phyloP scores from a whole-genome alignment of 2,888 invertebrate genomes.

The Galeopsomyia nigrocyanea region DNA sequence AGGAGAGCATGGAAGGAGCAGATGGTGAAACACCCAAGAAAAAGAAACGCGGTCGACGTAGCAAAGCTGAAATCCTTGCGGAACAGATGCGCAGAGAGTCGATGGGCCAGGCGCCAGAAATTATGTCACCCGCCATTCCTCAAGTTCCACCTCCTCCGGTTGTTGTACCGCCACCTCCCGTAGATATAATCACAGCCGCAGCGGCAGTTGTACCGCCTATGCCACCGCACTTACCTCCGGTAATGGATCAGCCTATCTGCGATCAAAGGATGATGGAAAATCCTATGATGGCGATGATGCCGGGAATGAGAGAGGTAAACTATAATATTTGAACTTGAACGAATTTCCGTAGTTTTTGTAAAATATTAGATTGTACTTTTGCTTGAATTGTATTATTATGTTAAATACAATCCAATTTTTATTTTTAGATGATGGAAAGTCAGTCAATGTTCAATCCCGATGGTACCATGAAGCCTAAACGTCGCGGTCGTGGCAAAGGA shows the following conservation, averaged over 20 bases:
- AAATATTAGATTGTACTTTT: background rate
- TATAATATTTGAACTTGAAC: background rate
- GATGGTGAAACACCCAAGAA: slow-evolving; percentile 65
- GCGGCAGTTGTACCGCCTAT: slow-evolving; percentile 51
- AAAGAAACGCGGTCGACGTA: slow-evolving; percentile 66
- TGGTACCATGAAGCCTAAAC: slow-evolving; percentile 63
- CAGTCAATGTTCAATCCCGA: slow-evolving; percentile 61
- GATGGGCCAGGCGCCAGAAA: slow-evolving; percentile 51
- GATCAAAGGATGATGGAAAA: slow-evolving; percentile 45
- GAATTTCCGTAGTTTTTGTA: no score
- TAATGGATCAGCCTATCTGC: slow-evolving; percentile 20
- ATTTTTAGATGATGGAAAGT: slow-evolving; percentile 57
- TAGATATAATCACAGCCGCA: slow-evolving; percentile 40
- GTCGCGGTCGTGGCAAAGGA: slow-evolving; percentile 66
- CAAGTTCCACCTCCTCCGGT: slow-evolving; percentile 21
- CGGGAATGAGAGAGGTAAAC: slow-evolving; percentile 34
- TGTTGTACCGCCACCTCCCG: slow-evolving; percentile 9
- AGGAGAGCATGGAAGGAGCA: slow-evolving; percentile 58
- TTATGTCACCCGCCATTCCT: slow-evolving; percentile 39
- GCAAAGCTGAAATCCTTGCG: slow-evolving; percentile 66
- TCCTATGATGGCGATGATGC: slow-evolving; percentile 47
- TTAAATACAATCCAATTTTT: slow-evolving; percentile 65
- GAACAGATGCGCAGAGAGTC: slow-evolving; percentile 67
- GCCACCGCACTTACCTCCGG: slow-evolving; percentile 41
- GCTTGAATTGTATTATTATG: slow-evolving; percentile 59